Base-by-base conservation (phyloP, 1,140 invertebrate species). In the Samia ricini region DNA sequence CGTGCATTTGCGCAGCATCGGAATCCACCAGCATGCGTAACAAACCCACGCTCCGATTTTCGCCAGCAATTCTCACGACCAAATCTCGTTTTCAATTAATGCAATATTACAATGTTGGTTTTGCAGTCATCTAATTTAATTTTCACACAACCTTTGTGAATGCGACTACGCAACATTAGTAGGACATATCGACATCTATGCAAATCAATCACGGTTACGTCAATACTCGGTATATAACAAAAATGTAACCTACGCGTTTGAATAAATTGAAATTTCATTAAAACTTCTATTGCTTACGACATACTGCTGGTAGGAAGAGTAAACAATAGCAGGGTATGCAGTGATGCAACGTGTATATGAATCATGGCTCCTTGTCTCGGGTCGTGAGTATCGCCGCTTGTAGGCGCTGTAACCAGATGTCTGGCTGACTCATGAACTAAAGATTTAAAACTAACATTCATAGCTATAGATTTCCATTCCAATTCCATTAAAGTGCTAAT, bases 41-140 rank as follows among this genome's bases (percentile, higher is more conserved):
- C 77, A 78, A 63, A 81, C 84, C 79, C 85, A 86, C 84, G 84
- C 64, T 85, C 82, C 60, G 77, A 83, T 87, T 86, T 80, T 77
- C 74, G 68, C 63, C 55, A 71, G 57, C 61, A 79, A 76, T 85
- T 83, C 83, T 84, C 79, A 85, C 77, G 76, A 75, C 65, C 61
- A 79, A 69, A 79, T 81, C 72, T 74, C 63, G 60, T 66, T 78
- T 71, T 63, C 65, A 74, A 76, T 57, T 74, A 77, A 76, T 77
- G 70, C 75, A 76, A 71, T 68, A 61, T 69, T 74, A 76, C 69
- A 76, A 75, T 71, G 65, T 55, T 67, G 70, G 68, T 73, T 75
- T 78, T 77, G 67, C 63, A 70, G 64, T 61, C 68, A 71, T 76
- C 69, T 75, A 71, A 64, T 72, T 59, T 62, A 49, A 70, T 75